Base-by-base conservation (phyloP, 2,113 vertebrate genomes). In the Chloebia gouldiae region DNA sequence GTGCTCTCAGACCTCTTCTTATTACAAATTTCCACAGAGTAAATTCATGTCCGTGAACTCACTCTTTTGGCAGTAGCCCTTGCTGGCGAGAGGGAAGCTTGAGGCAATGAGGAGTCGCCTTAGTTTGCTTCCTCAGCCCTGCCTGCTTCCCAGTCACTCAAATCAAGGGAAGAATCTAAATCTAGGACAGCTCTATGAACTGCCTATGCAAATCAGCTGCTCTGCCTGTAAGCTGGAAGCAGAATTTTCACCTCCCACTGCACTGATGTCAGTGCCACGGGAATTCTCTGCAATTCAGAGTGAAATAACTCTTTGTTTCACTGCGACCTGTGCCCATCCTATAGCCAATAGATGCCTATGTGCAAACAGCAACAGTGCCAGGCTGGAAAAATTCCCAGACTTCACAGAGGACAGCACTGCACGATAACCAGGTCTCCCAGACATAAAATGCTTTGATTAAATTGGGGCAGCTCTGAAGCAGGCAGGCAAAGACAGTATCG, bases 391-490 rank as follows among this genome's bases (percentile, higher is more conserved):
- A 59, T 16, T 3, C 33, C 40, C 31, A 16, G 22, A 8, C 60
- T 77, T 95, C 69, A 50, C 45, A 77, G 35, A 85, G 39, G 49
- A 54, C 24, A 86, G 68, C 19, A 35, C 44, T 68, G 68, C 64
- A 56, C 0, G 1, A 80, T 54, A 90, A 80, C 54, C 68, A 77
- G 79, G 22, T 88, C 64, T 86, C 31, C 18, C 18, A 82, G 54
- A 80, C 37, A 72, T 69, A 61, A 85, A 87, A 68, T 11, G 42
- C 72, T 85, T 78, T 86, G 47, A 94, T 93, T 88, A 96, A 97
- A 96, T 8, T 89, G 81, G 91, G 71, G 92, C 93, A 97, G 92
- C 35, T 42, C 60, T 19, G 49, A 94, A 81, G 90, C 73, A 93
- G 90, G 82, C 39, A 90, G 39, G 90, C 81, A 86, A 95, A 94